A percentile compares a stretch with the other conserved stretches of the same genome.
Evolutionary conservation across 23 tunicate genomes (phyloP).

Genomic region (Clavelina lepadiformis): DNA sequence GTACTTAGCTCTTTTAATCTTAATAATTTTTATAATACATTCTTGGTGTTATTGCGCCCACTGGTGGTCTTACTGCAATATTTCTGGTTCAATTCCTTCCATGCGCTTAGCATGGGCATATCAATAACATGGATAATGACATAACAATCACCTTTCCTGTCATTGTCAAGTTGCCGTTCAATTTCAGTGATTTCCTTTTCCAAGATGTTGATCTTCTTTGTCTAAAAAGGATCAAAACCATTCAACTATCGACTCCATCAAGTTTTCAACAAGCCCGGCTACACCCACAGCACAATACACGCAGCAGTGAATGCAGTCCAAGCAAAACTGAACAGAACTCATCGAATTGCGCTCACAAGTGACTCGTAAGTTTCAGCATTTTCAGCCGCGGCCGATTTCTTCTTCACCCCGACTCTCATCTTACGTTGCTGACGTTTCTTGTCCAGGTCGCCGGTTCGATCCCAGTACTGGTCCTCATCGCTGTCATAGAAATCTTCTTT

Average conservation of each 20-base stretch:
- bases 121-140: too few species aligned
- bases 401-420: slow-evolving; percentile 31
- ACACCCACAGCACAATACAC: too few species aligned
- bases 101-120: too few species aligned
- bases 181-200: slow-evolving; percentile 61
- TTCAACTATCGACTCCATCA: too few species aligned
- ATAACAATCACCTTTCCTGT: slow-evolving; percentile 46
- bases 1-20: too few species aligned
- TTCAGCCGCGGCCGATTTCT: slow-evolving; percentile 8
- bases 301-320: too few species aligned
- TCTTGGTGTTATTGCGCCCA: too few species aligned
- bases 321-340: too few species aligned
- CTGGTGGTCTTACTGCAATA: too few species aligned
- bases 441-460: slow-evolving; percentile 92
- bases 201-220: slow-evolving; percentile 27
- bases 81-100: too few species aligned
- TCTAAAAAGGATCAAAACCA: slow-evolving; percentile 30
- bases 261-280: too few species aligned
- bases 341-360: slow-evolving; percentile 26
- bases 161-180: slow-evolving; percentile 56
- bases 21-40: too few species aligned
- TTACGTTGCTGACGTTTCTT: slow-evolving; percentile 51
- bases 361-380: slow-evolving; percentile 61
- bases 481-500: slow-evolving; percentile 93
- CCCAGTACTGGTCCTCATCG: slow-evolving; percentile 82